Percentiles rank a stretch among this genome's conserved stretches.
These are phyloP conservation scores for Lepus americanus DNA, from an alignment of 2,113 vertebrate genomes.

Conservation along the genomic window DNA sequence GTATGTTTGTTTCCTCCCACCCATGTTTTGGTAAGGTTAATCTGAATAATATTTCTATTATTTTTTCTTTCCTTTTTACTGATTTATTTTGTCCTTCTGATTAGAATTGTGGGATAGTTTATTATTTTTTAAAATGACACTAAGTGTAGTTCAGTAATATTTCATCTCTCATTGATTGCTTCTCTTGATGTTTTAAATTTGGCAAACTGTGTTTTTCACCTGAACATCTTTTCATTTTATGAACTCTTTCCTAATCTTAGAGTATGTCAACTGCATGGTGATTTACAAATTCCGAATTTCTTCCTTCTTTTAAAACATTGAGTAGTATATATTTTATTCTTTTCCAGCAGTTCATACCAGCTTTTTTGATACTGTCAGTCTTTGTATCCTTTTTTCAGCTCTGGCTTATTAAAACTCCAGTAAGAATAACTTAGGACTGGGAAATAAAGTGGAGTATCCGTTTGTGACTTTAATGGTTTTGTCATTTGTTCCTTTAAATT, in stretches of 20 bases:
- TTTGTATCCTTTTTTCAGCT: background rate
- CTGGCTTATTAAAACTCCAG: slow-evolving; percentile 18
- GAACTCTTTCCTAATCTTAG: background rate
- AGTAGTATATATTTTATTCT: background rate
- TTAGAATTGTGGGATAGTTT: background rate
- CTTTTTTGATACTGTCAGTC: background rate
- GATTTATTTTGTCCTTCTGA: background rate
- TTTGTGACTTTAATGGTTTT: slow-evolving; percentile 31
- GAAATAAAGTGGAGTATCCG: background rate
- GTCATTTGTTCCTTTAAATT: background rate
- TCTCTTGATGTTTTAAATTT: slow-evolving; percentile 14
- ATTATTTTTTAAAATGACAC: background rate
- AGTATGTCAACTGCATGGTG: background rate
- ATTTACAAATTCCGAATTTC: background rate
- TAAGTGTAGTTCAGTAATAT: slow-evolving; percentile 25
- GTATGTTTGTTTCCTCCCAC: background rate
- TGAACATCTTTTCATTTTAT: slow-evolving; percentile 14
- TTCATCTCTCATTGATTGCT: slow-evolving; percentile 2
- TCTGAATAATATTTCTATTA: background rate
- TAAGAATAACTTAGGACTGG: background rate
- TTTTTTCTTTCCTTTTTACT: background rate
- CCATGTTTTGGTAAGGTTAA: background rate
- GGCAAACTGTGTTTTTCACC: background rate
- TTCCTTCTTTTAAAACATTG: slow-evolving; percentile 20
- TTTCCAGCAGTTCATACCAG: slow-evolving; percentile 16